Conservation (phyloP, 2,797 vertebrate species). For the Enteromius fasciolatus region DNA sequence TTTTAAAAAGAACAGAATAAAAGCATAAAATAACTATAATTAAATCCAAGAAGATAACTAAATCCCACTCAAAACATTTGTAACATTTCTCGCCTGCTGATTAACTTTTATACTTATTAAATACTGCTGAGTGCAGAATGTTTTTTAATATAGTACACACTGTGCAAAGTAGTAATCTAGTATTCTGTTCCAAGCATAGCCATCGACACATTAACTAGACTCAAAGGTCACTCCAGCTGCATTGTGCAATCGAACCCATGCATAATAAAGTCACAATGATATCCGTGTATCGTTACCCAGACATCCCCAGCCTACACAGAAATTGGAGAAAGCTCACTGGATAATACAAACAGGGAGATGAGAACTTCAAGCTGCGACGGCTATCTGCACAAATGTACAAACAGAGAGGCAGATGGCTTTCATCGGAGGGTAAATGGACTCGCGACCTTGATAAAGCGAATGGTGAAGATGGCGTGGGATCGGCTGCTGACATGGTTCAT, state of each 20-base stretch:
- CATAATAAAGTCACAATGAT: constrained; percentile 4
- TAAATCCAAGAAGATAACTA: neutral
- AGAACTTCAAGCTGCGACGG: constrained; percentile 11
- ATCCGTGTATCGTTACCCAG: constrained; percentile 23
- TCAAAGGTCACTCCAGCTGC: constrained; percentile 13
- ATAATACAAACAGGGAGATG: constrained; percentile 16
- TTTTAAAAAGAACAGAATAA: neutral
- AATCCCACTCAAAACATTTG: neutral
- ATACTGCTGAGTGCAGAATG: neutral
- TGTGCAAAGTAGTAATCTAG: neutral
- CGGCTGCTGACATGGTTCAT: constrained; percentile 97
- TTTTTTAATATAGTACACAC: neutral
- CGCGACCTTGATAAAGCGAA: constrained; percentile 94
- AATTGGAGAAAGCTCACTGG: constrained; percentile 16
- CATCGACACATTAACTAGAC: neutral
- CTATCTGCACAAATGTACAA: constrained; percentile 35
- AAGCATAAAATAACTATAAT: neutral
- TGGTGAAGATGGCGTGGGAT: constrained; percentile 96
- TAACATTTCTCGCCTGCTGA: too few relatives aligned
- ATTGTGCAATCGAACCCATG: constrained; percentile 5
- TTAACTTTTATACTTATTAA: neutral
- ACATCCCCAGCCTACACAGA: neutral
- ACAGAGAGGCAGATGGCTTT: constrained; percentile 37
- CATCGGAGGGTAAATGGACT: constrained; percentile 50
- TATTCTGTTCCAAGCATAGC: constrained; percentile 1